These are phyloP conservation scores for Nycticebus coucang DNA, from an alignment of 2,113 vertebrate genomes.

Conservation along the genomic window DNA sequence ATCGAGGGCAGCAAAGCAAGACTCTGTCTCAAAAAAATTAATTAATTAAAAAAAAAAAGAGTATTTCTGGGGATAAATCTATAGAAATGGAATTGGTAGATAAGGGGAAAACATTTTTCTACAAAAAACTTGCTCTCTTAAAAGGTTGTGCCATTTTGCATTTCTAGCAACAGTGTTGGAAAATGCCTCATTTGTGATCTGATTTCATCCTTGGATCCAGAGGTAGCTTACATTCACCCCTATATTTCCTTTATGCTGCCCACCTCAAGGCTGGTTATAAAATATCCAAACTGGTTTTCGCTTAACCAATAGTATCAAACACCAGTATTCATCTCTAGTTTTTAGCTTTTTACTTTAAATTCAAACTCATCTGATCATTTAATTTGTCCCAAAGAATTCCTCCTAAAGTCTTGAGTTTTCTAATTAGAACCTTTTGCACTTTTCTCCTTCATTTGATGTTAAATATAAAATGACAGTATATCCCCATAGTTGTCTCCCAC, in stretches of 20 bases:
- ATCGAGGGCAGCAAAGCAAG: too few relatives aligned
- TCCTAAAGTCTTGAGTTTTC: not conserved
- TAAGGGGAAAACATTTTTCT: not conserved
- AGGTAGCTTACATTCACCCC: not conserved
- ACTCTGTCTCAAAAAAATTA: too few relatives aligned
- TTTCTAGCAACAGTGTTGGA: not conserved
- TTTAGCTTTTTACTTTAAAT: slow-evolving; percentile 11
- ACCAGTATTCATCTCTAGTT: not conserved
- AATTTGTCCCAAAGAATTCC: not conserved
- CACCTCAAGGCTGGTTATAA: not conserved
- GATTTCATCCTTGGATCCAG: not conserved
- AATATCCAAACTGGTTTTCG: not conserved
- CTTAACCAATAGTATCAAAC: not conserved
- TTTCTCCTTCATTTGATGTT: not conserved
- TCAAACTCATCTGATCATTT: not conserved
- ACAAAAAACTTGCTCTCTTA: not conserved
- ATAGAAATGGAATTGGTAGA: not conserved
- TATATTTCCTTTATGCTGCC: not conserved
- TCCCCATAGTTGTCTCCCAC: not conserved
- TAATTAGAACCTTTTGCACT: not conserved
- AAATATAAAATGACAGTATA: not conserved
- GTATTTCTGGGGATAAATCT: not conserved
- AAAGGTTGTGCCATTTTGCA: not conserved
- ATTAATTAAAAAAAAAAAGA: not conserved
- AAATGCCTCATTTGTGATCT: not conserved